These are phyloP conservation scores for Aphis craccivora DNA, from an alignment of 1,140 invertebrate species.

Conservation along the genomic window DNA sequence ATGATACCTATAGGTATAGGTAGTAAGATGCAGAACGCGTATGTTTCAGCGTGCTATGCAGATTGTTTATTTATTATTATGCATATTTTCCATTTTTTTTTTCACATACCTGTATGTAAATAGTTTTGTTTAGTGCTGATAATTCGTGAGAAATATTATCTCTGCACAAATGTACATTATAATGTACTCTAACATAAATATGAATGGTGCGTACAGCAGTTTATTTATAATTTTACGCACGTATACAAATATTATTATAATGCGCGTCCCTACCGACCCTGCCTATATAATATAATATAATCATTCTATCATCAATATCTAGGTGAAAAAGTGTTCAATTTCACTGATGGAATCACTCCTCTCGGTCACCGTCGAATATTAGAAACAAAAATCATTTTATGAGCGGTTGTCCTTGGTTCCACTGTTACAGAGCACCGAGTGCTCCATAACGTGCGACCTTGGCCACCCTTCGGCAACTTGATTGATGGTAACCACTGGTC, in stretches of 20 bases:
- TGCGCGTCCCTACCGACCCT: no score
- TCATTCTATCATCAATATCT: not conserved
- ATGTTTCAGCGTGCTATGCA: not conserved
- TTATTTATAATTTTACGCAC: not conserved
- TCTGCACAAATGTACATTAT: not conserved
- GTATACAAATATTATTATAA: not conserved
- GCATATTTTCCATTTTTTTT: not conserved
- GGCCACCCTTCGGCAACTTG: constrained; percentile 45
- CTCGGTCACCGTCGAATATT: not conserved
- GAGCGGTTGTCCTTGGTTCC: constrained; percentile 39
- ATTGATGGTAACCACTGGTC: constrained; percentile 42
- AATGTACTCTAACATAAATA: not conserved
- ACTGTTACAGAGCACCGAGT: not conserved
- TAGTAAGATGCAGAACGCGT: not conserved
- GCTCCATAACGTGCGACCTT: not conserved
- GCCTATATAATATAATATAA: not conserved
- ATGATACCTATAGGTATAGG: not conserved
- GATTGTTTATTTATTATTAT: not conserved
- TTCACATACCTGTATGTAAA: not conserved
- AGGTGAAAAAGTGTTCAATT: not conserved
- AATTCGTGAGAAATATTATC: not conserved
- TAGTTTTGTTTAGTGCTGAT: not conserved
- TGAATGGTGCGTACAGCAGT: not conserved
- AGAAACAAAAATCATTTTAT: constrained; percentile 39
- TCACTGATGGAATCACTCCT: not conserved